phyloP scores from a whole-genome alignment of 2,113 vertebrate genomes.

The Empidonax alnorum region DNA sequence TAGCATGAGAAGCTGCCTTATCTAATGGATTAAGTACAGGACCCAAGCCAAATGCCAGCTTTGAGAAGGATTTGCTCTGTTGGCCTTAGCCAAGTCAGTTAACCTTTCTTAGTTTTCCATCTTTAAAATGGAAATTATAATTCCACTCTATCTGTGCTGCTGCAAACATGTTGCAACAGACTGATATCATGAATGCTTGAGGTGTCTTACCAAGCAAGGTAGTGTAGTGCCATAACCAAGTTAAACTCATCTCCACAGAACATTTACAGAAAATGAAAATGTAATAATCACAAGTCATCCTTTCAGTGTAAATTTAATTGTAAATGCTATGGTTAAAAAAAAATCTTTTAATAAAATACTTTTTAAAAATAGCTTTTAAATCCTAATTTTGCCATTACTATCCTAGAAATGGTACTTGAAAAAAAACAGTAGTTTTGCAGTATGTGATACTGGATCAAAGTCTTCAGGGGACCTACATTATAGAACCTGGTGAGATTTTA shows the following conservation, averaged over 20 bases:
- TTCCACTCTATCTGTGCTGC: not conserved
- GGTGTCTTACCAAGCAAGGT: fast-evolving
- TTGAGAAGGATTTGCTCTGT: slow-evolving; percentile 46
- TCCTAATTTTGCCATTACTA: not conserved
- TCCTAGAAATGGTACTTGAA: not conserved
- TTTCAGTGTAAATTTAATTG: not conserved
- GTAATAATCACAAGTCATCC: not conserved
- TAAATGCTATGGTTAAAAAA: not conserved
- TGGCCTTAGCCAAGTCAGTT: slow-evolving; percentile 19
- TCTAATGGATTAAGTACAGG: slow-evolving; percentile 63
- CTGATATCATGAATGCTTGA: not conserved
- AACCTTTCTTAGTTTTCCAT: slow-evolving; percentile 22
- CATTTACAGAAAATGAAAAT: not conserved
- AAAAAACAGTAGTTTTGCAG: not conserved
- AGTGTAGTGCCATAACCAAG: too few relatives aligned
- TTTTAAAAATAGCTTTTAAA: not conserved
- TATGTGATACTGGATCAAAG: not conserved
- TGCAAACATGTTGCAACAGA: not conserved
- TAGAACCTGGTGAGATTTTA: not conserved
- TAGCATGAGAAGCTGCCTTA: slow-evolving; percentile 51
- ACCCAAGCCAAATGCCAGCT: slow-evolving; percentile 40
- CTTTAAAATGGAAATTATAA: slow-evolving; percentile 3
- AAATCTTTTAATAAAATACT: not conserved
- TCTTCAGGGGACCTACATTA: not conserved
- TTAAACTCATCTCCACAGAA: not conserved